Base-by-base conservation (phyloP, 2,888 invertebrate genomes). In the Chrysolina haemoptera region DNA sequence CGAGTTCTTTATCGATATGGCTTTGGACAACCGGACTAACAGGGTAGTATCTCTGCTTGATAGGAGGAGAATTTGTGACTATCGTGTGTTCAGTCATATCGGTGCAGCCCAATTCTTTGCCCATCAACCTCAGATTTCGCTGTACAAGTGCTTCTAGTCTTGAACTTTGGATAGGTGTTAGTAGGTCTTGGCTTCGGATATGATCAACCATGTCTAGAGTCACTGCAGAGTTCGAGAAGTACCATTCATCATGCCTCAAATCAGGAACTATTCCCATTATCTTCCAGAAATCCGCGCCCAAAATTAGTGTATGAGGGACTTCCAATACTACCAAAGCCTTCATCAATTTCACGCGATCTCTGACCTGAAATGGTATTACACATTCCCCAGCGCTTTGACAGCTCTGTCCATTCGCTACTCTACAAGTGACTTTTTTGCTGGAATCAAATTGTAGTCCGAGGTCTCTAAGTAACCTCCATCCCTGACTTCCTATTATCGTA, bases 21-120 rank as follows among this genome's bases (percentile, higher is more conserved):
- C 12, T n/a, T 66, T 75, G 75, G 10, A 63, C 35, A 10, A 27
- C 66, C 3, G 75, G 73, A 12, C 68, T 68, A 11, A 78, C 72
- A 3, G 76, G 76, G 46, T 75, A 75, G 11, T 69, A 69, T 27
- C 70, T 14, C 27, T 73, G 73, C 50, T 78, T 77, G 20, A 76
- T 78, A 4, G 73, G 75, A 40, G 50, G 16, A 0, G 74, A 35
- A 35, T 35, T 35, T 3, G 35, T 35, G 8, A 35, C 8, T 6
- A 35, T 35, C 6, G 14, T 14, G 10, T 46, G 46, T 6, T 46
- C 46, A 14, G n/a, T 6, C 12, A 46, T 12, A 14, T 46, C 46
- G 46, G 14, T 46, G 14, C 46, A 46, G 1, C 46, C 46, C 5
- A 46, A 14, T 8, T 46, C 14, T 1, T 12, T 46, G 3, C 46